A percentile compares a stretch with the other conserved stretches of the same genome.
Evolutionary conservation across 2,888 invertebrate genomes (phyloP).

Genomic region (Agrotis ipsilon): DNA sequence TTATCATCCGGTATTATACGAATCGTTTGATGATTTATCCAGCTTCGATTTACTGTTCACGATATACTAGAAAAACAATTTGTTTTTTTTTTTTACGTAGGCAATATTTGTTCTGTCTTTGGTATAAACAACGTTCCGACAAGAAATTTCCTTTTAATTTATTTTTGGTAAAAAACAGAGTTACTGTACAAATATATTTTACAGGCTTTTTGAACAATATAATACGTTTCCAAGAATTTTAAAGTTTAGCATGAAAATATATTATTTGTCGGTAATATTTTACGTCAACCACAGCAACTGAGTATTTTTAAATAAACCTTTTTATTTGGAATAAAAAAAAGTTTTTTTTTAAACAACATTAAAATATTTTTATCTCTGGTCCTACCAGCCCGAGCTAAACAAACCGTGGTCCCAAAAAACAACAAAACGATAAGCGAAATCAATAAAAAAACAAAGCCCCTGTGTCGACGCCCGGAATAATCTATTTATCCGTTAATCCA

Average conservation of each 20-base stretch:
- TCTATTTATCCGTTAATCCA: constrained; percentile 48
- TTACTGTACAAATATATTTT: neutral
- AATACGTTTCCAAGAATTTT: neutral
- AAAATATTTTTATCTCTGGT: neutral
- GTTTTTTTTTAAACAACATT: no score
- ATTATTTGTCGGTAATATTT: neutral
- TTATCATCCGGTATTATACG: constrained; percentile 40
- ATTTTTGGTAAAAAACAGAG: constrained; percentile 6
- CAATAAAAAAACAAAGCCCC: constrained; percentile 42
- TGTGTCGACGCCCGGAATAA: constrained; percentile 40
- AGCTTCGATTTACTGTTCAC: constrained; percentile 22
- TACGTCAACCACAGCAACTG: neutral
- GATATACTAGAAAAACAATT: constrained; percentile 14
- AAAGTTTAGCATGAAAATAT: no score
- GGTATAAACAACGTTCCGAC: neutral
- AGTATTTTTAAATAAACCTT: neutral
- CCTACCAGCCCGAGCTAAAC: neutral
- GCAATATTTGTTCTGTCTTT: constrained; percentile 1
- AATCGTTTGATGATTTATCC: constrained; percentile 37
- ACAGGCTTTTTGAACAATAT: neutral
- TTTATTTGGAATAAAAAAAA: neutral
- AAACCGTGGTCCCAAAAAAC: neutral
- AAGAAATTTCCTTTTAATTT: constrained; percentile 26
- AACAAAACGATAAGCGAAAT: constrained; percentile 41
- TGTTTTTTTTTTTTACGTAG: neutral